Evolutionary conservation across 1,140 invertebrate species (phyloP), one percentile per base, ranked within the genome.

Genomic region (Zaprionus capensis): DNA sequence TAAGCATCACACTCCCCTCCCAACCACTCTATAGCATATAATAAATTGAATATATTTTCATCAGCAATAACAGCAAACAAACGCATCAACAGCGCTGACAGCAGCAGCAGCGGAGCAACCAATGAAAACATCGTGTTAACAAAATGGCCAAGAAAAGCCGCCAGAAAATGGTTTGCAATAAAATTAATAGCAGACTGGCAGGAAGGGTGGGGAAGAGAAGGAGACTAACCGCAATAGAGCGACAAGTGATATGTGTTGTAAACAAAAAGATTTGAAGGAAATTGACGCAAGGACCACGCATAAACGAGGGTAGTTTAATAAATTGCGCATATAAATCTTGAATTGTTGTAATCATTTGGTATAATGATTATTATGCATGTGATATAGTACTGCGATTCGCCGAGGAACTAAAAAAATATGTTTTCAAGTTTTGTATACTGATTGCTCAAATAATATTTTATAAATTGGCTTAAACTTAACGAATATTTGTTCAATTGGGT

Each of bases 21-120:
- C 41, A 6, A n/a, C 7, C 41, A 2, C 81, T 90, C 83, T 88
- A 88, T 76, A 68, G 69, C 78, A 79, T 90, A 88, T 88, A 88
- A 88, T 88, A 88, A 88, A 88, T 88, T 88, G 85, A 88, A 88
- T 88, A 90, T 73, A 90, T 90, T 88, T 88, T 79, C 84, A 87
- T 88, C 83, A 88, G 84, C 80, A 88, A 88, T 84, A 76, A 80
- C 65, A 78, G 73, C 70, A 82, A 87, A 80, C 77, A 82, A 81
- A 65, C 83, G 61, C 76, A 76, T 57, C 65, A 86, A 51, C 71
- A 79, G 73, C 68, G 66, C 46, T 59, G 70, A 22, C 41, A 46
- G 34, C 72, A 46, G 34, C 72, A 56, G 44, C 79, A 38, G 65
- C 65, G 24, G 20, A 17, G 44, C 59, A 65, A 64, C 53, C 73